Percentiles rank a stretch among this genome's conserved stretches.
These are phyloP conservation scores for Lophochroa leadbeateri DNA, from an alignment of 2,113 vertebrate species.

Conservation along the genomic window DNA sequence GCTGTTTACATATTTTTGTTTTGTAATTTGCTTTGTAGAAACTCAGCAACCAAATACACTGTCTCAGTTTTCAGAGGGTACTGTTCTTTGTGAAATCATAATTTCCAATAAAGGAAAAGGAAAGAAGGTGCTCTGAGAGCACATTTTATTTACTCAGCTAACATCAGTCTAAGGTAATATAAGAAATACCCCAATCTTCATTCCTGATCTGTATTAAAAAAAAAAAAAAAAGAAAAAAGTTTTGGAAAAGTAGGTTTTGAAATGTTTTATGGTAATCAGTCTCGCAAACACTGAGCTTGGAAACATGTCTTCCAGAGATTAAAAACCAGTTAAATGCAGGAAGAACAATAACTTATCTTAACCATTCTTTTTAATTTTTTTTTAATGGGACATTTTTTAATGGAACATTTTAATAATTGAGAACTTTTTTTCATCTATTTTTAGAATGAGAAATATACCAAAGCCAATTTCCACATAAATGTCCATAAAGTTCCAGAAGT, in stretches of 20 bases:
- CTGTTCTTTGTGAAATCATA: neutral
- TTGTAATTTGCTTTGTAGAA: neutral
- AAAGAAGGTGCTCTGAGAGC: neutral
- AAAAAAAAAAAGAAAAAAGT: neutral
- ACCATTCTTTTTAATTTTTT: neutral
- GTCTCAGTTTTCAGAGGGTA: neutral
- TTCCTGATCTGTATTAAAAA: neutral
- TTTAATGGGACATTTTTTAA: neutral
- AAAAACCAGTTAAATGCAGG: neutral
- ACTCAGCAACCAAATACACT: neutral
- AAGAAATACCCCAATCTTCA: neutral
- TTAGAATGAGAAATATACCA: neutral
- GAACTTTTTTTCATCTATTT: neutral
- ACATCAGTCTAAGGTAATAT: neutral
- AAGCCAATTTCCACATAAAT: neutral
- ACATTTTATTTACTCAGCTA: neutral
- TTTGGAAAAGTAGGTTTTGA: neutral
- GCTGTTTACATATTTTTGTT: neutral
- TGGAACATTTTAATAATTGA: neutral
- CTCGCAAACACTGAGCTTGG: neutral
- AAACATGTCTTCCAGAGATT: neutral
- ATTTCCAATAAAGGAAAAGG: neutral
- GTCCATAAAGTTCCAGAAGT: neutral
- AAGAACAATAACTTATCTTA: neutral
- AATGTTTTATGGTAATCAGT: neutral